Evolutionary conservation across 2,888 invertebrate genomes (phyloP), one percentile per base, ranked within the genome.

Genomic region (Physocephala rufipes): DNA sequence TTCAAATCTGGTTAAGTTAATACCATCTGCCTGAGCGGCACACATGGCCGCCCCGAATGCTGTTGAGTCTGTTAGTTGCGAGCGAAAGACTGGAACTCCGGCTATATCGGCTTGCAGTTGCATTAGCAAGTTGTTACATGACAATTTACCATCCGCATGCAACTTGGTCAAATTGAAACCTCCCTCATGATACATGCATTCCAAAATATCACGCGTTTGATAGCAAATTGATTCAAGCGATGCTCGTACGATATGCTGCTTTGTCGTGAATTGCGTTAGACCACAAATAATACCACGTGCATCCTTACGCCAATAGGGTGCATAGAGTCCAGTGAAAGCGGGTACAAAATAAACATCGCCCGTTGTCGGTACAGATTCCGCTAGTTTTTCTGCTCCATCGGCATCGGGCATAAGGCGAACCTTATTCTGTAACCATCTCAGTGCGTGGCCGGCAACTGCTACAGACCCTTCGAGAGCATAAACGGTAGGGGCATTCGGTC

Each of bases 271-370:
- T 74, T 96, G 95, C 1, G 97, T 96, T 74, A 99, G 87, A 0
- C 98, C 98, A 82, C 97, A 97, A 75, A 98, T 94, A 16, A 95
- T 92, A 71, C 95, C 95, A 82, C 67, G 89, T 0, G 99, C 99
- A 85, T 97, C 96, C 81, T 95, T 93, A 81, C 97, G 90, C 99
- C 99, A 99, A 82, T 99, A 96, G 0, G 99, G 99, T 68, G 99
- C 98, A 86, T 96, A 99, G 0, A 99, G 87, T 0, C 99, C 99
- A 61, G 94, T 95, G 85, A 99, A 98, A 0, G 98, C 98, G 0
- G 99, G 99, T 30, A 99, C 99, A 85, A 99, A 99, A 86, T 97
- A 98, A 16, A 98, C 97, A 79, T 97, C 99, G 0, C 95, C 95
- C 0, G 96, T 95, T 59, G 93, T 93, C 79, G 92, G 91, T 47